These are phyloP conservation scores for Eleginops maclovinus DNA, from an alignment of 2,113 vertebrate species.

Conservation along the genomic window DNA sequence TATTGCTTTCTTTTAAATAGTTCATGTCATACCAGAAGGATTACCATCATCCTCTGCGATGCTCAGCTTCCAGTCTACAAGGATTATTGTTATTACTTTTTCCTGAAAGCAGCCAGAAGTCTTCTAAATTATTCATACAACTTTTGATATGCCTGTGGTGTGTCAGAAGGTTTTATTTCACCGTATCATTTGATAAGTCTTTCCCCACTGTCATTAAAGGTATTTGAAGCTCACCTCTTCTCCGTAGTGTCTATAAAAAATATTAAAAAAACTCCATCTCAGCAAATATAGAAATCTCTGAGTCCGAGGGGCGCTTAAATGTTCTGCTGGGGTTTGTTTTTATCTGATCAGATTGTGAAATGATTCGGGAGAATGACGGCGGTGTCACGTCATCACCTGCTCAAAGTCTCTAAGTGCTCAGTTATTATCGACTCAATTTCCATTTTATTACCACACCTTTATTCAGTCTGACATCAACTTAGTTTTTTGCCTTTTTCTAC, in stretches of 20 bases:
- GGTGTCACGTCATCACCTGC: neutral
- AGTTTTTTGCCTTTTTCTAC: neutral
- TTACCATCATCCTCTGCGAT: neutral
- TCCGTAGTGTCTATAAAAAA: neutral
- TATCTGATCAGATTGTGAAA: neutral
- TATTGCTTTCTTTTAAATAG: neutral
- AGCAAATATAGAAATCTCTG: neutral
- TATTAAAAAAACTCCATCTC: neutral
- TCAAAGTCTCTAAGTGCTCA: neutral
- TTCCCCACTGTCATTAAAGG: neutral
- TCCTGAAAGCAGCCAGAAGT: neutral
- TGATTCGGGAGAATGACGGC: neutral
- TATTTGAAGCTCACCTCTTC: constrained; percentile 19
- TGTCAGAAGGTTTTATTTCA: constrained; percentile 23
- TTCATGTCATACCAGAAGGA: neutral
- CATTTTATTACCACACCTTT: neutral
- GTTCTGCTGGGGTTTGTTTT: neutral
- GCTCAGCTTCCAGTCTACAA: constrained; percentile 12
- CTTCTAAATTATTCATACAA: constrained; percentile 53
- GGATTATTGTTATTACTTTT: constrained; percentile 27
- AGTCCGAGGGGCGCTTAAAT: neutral
- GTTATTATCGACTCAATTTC: neutral
- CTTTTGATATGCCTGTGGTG: constrained; percentile 1
- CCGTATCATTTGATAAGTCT: constrained; percentile 24
- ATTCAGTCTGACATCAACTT: neutral